Conservation (phyloP, 2,113 vertebrate species). For the Picathartes gymnocephalus region DNA sequence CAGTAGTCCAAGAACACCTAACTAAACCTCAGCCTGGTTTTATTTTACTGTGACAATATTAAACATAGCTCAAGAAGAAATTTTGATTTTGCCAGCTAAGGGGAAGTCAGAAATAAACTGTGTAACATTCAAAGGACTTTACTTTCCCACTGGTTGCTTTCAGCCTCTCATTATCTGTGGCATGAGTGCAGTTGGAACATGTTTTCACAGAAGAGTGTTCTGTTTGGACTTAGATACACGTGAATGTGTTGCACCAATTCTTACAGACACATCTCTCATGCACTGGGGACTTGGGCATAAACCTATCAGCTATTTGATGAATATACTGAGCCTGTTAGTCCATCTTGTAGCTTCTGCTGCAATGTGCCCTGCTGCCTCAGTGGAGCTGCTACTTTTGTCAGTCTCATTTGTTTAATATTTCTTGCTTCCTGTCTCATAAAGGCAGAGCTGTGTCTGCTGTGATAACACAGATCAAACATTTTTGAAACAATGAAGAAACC, state of each 20-base stretch:
- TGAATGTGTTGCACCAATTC: neutral
- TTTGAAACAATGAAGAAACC: constrained; percentile 25
- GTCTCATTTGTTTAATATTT: constrained; percentile 34
- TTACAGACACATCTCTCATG: neutral
- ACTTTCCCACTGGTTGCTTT: neutral
- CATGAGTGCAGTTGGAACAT: neutral
- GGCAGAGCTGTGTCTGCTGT: constrained; percentile 10
- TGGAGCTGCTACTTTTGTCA: neutral
- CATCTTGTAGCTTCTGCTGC: neutral
- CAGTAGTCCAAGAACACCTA: neutral
- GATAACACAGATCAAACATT: constrained; percentile 45
- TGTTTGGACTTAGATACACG: neutral
- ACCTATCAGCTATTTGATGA: neutral
- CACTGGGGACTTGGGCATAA: neutral
- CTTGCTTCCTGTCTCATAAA: neutral
- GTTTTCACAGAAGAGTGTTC: neutral
- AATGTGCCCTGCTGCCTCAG: neutral
- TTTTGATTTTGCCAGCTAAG: neutral
- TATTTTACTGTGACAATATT: neutral
- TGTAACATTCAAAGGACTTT: neutral
- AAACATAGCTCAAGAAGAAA: neutral
- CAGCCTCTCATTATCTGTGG: neutral
- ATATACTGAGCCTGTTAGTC: neutral
- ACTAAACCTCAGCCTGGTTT: neutral
- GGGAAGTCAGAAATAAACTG: neutral